A percentile compares a stretch with the other conserved stretches of the same genome.
Conservation (phyloP, 2,797 vertebrate species). For the Aplochiton taeniatus region DNA sequence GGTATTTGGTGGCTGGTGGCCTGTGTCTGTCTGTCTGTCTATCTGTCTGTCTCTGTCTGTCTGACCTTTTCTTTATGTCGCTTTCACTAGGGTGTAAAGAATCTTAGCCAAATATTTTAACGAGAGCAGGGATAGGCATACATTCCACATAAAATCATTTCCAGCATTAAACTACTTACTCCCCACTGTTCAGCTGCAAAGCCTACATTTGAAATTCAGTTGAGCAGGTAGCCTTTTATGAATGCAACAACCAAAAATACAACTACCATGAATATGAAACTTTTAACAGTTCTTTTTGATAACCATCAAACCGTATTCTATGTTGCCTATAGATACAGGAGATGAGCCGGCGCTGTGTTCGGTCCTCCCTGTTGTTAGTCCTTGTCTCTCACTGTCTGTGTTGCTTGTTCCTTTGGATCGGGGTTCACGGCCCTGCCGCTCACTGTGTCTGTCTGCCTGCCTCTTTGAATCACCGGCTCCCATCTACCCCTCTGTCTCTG, state of each 20-base stretch:
- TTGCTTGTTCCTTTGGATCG: not conserved
- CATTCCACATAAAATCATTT: no score
- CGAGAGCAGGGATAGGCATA: no score
- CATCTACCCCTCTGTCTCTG: slow-evolving; percentile 49
- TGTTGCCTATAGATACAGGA: no score
- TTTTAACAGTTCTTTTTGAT: no score
- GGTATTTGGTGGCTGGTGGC: slow-evolving; percentile 71
- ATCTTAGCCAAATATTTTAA: no score
- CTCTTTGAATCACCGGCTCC: slow-evolving; percentile 30
- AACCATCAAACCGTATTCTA: no score
- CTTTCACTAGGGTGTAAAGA: not conserved
- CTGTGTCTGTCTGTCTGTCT: slow-evolving; percentile 24
- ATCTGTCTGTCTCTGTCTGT: slow-evolving; percentile 21
- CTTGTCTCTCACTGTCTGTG: not conserved
- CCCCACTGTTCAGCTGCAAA: slow-evolving; percentile 12
- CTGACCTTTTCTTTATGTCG: slow-evolving; percentile 22
- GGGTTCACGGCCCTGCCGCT: no score
- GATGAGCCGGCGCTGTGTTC: no score
- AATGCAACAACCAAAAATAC: not conserved
- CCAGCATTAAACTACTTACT: not conserved
- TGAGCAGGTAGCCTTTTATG: not conserved
- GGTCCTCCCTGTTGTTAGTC: no score
- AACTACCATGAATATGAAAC: no score
- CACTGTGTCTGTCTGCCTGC: slow-evolving; percentile 21
- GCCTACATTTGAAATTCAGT: slow-evolving; percentile 6